Conservation (phyloP, 2,888 invertebrate species). For the Nemoura dubitans region DNA sequence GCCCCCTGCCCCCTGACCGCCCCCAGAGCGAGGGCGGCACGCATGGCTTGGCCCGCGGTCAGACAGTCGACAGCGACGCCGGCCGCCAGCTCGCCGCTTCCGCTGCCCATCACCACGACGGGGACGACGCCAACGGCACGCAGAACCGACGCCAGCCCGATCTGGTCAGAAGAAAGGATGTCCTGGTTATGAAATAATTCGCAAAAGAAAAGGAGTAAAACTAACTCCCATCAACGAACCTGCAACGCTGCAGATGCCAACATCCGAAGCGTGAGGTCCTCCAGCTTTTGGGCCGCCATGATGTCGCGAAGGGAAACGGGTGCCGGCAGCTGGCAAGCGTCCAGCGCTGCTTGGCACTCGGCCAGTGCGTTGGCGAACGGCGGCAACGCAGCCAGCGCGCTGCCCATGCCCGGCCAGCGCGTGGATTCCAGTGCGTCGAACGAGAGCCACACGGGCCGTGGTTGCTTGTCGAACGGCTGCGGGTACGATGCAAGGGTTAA, state of each 20-base stretch:
- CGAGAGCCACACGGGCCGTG: constrained; percentile 84
- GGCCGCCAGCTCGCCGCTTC: constrained; percentile 94
- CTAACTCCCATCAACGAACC: no score
- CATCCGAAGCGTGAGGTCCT: background rate
- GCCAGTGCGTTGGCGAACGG: constrained; percentile 77
- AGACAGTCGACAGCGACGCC: constrained; percentile 94
- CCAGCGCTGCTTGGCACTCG: constrained; percentile 70
- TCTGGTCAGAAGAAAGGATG: no score
- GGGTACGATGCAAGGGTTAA: no score
- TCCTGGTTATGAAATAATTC: no score
- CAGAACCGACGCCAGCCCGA: constrained; percentile 74
- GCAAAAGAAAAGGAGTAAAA: no score
- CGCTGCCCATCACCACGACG: constrained; percentile 85
- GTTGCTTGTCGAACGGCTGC: constrained; percentile 69
- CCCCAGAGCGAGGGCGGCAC: constrained; percentile 68
- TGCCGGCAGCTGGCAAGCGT: constrained; percentile 50
- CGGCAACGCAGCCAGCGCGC: constrained; percentile 76
- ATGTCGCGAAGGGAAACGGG: background rate
- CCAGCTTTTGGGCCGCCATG: background rate
- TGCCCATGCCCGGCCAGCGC: constrained; percentile 88
- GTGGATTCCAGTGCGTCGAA: constrained; percentile 89
- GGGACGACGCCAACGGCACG: constrained; percentile 68
- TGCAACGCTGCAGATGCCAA: background rate
- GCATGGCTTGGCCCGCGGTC: constrained; percentile 85
- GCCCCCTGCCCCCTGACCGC: background rate